Base-by-base conservation (phyloP, 2,113 vertebrate species). In the Oreochromis niloticus region DNA sequence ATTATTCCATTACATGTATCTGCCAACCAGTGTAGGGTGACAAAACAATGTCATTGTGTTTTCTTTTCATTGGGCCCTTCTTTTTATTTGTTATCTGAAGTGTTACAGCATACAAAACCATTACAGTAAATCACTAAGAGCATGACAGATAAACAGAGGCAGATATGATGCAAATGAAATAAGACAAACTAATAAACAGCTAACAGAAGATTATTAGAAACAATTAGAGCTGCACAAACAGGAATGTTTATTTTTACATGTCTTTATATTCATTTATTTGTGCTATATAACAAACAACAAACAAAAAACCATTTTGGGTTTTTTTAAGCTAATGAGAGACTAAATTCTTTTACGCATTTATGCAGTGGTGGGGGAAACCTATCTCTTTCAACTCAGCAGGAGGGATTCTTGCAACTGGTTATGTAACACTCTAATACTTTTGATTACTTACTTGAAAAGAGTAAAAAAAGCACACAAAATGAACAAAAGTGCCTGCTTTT, bases 331-430 rank as follows among this genome's bases (percentile, higher is more conserved):
- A 22, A 34, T 16, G 9, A n/a, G 41, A 43, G 56, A 39, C 84
- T 32, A 52, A 63, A 50, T 36, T 82, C 2, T 52, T 59, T 32
- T 59, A 11, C 50, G 41, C 71, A 79, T 56, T 27, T 14, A n/a
- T 5, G 24, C 34, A 30, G 17, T 32, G 16, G 10, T 56, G 6
- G 27, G n/a, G 48, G 81, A 61, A 48, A 83, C 9, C 4, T 7
- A 9, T 63, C 41, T 75, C 17, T 83, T 78, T 32, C 63, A 79
- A 86, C 73, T 9, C 83, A 73, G 71, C 86, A 34, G 80, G 75
- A 22, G 52, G 66, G 52, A 75, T 78, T 54, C 19, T 55, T 80
- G 46, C 80, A 75, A n/a, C 8, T 2, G 9, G 27, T 88, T 91
- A 81, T 50, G 36, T 54, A 87, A 54, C 80, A 54, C 82, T n/a